Evolutionary conservation across 2,888 invertebrate species (phyloP), one percentile per base, ranked within the genome.

Genomic region (Lymantria monacha): DNA sequence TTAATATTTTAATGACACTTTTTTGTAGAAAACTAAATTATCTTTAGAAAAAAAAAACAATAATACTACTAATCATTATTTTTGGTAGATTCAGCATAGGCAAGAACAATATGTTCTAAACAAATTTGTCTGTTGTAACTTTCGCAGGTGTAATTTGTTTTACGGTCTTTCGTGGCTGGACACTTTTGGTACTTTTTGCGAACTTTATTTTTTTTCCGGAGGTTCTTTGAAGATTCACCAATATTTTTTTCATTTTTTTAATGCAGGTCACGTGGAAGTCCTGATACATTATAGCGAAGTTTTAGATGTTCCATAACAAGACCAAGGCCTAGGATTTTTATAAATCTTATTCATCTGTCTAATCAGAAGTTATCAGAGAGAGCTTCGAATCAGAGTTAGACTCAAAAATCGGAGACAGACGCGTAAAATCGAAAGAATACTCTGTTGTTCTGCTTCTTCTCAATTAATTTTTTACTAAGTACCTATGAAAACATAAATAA

Each of bases 401-500:
- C 42, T 57, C 48, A 51, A n/a, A n/a, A n/a, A n/a, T n/a, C n/a
- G n/a, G n/a, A n/a, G n/a, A n/a, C n/a, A n/a, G n/a, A n/a, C n/a
- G n/a, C 49, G 31, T 49, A 55, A 46, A 49, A 48, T 42, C 30
- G 50, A 31, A 36, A 55, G 43, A 47, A 51, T 47, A 47, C 47
- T 43, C n/a, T 40, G 48, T 55, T 42, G 44, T 55, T 49, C 43
- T 43, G 41, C 46, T 41, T 51, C 48, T 55, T 51, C 48, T 31
- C 47, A 43, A 40, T 46, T 38, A 38, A 37, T 46, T 46, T 15
- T 55, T 37, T 43, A 49, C n/a, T 40, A 50, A 55, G 45, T 44
- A 51, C 50, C 48, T 47, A 45, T 36, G 53, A 55, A 51, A 55
- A 55, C 33, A 52, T 44, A 47, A 49, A 49, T 44, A 49, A 49